Percentiles rank a stretch among this genome's conserved stretches.
These are phyloP conservation scores for Cheilosia vernalis DNA, from an alignment of 2,888 invertebrate species.

Conservation along the genomic window DNA sequence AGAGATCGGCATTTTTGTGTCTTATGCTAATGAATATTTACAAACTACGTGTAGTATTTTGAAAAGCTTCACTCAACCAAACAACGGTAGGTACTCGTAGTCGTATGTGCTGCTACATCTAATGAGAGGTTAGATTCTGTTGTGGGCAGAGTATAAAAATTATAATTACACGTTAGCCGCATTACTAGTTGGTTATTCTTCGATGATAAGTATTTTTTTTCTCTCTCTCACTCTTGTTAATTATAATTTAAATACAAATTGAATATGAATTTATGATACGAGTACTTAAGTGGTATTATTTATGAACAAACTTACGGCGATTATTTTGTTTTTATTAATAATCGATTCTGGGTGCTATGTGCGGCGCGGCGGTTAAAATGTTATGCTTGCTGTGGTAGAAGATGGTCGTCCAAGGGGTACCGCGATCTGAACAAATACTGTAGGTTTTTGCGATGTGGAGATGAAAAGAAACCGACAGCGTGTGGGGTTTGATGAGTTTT, in stretches of 20 bases:
- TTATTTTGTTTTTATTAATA: neutral
- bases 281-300: neutral
- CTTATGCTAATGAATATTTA: slow-evolving; percentile 71
- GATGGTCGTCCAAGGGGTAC: no score
- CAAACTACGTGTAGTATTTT: slow-evolving; percentile 50
- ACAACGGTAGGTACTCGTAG: slow-evolving; percentile 1
- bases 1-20: slow-evolving; percentile 62
- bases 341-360: no score
- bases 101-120: slow-evolving; percentile 21
- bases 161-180: slow-evolving; percentile 48
- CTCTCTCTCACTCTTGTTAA: slow-evolving; percentile 6
- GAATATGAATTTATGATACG: neutral
- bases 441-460: no score
- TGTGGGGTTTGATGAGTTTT: no score
- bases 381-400: no score
- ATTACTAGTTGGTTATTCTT: neutral
- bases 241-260: slow-evolving; percentile 41
- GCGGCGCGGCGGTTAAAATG: no score
- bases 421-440: no score
- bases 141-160: slow-evolving; percentile 33
- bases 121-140: slow-evolving; percentile 34
- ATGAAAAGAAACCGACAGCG: no score
- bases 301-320: neutral
- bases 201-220: slow-evolving; percentile 30
- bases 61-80: slow-evolving; percentile 47